These are phyloP conservation scores for Lamprotornis superbus DNA, from an alignment of 2,113 vertebrate species.

Conservation along the genomic window DNA sequence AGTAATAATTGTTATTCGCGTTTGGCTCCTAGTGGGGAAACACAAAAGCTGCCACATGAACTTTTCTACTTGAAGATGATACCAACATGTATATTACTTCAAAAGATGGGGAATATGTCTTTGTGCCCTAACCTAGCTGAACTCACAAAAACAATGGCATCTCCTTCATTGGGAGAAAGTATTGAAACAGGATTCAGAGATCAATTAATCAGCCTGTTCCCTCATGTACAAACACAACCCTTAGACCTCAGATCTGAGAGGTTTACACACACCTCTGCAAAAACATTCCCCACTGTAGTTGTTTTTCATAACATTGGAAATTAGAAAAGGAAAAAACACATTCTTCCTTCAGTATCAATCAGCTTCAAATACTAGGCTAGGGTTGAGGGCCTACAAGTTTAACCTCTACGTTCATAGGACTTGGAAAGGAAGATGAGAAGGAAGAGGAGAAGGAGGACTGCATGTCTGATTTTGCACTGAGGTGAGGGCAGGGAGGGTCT, in stretches of 20 bases:
- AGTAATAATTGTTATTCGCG: conserved; percentile 44
- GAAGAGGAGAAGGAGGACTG: neutral
- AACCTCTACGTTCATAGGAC: neutral
- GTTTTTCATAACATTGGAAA: neutral
- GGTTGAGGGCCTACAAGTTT: neutral
- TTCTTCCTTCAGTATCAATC: neutral
- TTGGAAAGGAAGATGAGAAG: neutral
- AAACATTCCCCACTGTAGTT: neutral
- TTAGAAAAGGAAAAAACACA: neutral
- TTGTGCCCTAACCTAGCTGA: neutral
- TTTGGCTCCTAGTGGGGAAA: conserved; percentile 17
- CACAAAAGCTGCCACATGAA: conserved; percentile 41
- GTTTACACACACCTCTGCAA: neutral
- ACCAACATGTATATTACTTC: conserved; percentile 9
- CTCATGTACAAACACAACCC: neutral
- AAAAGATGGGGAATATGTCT: conserved; percentile 41
- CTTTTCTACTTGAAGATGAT: conserved; percentile 46
- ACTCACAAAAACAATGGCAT: conserved; percentile 18
- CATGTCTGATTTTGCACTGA: neutral
- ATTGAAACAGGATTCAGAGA: neutral
- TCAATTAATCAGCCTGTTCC: neutral
- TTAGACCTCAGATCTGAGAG: neutral
- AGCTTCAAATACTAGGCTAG: neutral
- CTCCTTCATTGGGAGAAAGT: neutral
- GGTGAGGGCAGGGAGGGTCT: neutral